phyloP scores from a whole-genome alignment of 2,888 invertebrate genomes.

The Tenthredo mesomela region DNA sequence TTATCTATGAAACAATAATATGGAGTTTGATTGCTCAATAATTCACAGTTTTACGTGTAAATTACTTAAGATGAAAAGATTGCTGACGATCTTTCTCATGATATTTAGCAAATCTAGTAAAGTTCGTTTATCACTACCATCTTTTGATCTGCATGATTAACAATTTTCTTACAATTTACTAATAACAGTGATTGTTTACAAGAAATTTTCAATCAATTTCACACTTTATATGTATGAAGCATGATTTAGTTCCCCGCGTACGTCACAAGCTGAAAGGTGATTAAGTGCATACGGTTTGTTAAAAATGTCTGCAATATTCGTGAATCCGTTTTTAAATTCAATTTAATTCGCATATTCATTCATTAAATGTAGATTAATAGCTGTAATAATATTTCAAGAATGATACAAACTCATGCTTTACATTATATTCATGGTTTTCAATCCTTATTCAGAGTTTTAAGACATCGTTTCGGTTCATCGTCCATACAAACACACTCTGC shows the following conservation, averaged over 20 bases:
- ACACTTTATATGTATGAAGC: constrained; percentile 36
- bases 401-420: not conserved
- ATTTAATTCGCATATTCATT: constrained; percentile 27
- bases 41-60: not conserved
- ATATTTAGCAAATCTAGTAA: not conserved
- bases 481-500: not conserved
- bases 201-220: constrained; percentile 12
- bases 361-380: not conserved
- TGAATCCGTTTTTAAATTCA: not conserved
- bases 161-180: constrained; percentile 1
- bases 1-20: constrained; percentile 16
- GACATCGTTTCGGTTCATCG: constrained; percentile 43
- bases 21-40: not conserved
- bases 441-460: constrained; percentile 55
- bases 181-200: not conserved
- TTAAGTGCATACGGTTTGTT: not conserved
- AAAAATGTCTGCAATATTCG: constrained; percentile 13
- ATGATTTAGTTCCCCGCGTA: constrained; percentile 39
- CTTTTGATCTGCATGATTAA: constrained; percentile 28
- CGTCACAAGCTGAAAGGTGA: not conserved
- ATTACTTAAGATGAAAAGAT: not conserved
- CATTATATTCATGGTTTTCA: constrained; percentile 41
- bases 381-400: not conserved
- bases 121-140: not conserved
- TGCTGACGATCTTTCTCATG: not conserved